Conservation (phyloP, 2,797 vertebrate species). For the Petrocephalus schoutedeni region DNA sequence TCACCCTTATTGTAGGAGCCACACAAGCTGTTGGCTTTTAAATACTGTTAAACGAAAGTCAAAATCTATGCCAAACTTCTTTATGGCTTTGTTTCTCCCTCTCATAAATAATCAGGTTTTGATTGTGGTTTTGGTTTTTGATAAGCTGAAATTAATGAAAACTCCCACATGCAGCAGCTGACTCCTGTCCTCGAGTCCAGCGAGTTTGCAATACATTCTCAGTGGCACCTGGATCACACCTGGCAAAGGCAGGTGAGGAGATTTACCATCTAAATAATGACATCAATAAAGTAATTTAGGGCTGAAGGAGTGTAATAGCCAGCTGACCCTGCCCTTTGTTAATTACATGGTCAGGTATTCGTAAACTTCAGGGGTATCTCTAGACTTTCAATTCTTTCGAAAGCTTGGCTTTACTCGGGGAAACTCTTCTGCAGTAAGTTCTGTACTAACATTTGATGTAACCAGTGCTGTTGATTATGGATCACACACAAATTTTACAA, state of each 20-base stretch:
- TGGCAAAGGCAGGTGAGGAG: background rate
- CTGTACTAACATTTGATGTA: background rate
- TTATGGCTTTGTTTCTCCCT: background rate
- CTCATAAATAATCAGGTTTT: background rate
- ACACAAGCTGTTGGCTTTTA: background rate
- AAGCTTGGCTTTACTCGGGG: background rate
- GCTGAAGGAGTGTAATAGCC: background rate
- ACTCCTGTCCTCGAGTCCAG: background rate
- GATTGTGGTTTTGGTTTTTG: background rate
- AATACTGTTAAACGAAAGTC: background rate
- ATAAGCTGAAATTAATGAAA: background rate
- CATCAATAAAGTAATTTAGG: background rate
- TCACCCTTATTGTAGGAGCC: background rate
- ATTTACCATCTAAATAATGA: background rate
- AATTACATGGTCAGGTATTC: background rate
- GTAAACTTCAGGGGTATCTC: background rate
- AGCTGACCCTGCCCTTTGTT: background rate
- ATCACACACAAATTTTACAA: background rate
- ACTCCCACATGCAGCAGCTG: background rate
- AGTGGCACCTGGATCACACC: background rate
- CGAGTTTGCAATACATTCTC: background rate
- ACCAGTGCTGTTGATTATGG: background rate
- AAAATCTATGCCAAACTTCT: background rate
- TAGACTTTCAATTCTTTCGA: background rate
- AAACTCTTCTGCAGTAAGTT: background rate